Evolutionary conservation across 1,140 invertebrate species (phyloP).

Genomic region (Drosophila orosa): DNA sequence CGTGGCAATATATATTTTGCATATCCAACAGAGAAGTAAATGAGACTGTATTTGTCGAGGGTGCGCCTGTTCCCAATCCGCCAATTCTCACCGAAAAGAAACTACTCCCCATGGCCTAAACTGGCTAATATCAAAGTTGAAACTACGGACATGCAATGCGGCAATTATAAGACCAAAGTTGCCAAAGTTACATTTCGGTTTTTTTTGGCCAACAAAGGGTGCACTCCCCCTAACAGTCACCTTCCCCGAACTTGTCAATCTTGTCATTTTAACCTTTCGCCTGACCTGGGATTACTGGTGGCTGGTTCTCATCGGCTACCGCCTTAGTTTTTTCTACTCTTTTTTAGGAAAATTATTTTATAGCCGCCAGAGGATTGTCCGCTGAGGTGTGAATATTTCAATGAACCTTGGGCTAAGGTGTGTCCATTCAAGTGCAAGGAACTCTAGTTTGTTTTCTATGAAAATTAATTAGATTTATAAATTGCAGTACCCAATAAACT

Average conservation of each 20-base stretch:
- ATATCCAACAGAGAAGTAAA: slow-evolving; percentile 20
- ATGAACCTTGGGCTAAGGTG: slow-evolving; percentile 14
- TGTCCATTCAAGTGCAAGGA: slow-evolving; percentile 26
- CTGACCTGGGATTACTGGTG: slow-evolving; percentile 59
- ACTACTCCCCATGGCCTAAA: slow-evolving; percentile 21
- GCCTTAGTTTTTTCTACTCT: neutral
- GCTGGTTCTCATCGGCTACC: slow-evolving; percentile 27
- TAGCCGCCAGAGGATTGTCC: slow-evolving; percentile 7
- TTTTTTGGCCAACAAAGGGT: slow-evolving; percentile 48
- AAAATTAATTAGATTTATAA: neutral
- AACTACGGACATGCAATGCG: slow-evolving; percentile 70
- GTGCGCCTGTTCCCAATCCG: slow-evolving; percentile 49
- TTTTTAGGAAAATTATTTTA: slow-evolving; percentile 21
- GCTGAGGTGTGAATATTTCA: slow-evolving; percentile 42
- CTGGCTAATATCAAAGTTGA: slow-evolving; percentile 76
- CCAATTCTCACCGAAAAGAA: slow-evolving; percentile 50
- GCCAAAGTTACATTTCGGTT: slow-evolving; percentile 35
- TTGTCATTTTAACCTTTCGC: slow-evolving; percentile 80
- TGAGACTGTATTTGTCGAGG: slow-evolving; percentile 38
- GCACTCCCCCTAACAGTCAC: too few relatives aligned
- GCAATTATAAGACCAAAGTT: slow-evolving; percentile 71
- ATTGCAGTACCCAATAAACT: neutral
- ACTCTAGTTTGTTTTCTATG: neutral
- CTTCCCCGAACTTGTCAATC: slow-evolving; percentile 69
- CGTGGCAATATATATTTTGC: slow-evolving; percentile 30